phyloP scores from a whole-genome alignment of 1,140 invertebrate species.

The Drosophila eugracilis region DNA sequence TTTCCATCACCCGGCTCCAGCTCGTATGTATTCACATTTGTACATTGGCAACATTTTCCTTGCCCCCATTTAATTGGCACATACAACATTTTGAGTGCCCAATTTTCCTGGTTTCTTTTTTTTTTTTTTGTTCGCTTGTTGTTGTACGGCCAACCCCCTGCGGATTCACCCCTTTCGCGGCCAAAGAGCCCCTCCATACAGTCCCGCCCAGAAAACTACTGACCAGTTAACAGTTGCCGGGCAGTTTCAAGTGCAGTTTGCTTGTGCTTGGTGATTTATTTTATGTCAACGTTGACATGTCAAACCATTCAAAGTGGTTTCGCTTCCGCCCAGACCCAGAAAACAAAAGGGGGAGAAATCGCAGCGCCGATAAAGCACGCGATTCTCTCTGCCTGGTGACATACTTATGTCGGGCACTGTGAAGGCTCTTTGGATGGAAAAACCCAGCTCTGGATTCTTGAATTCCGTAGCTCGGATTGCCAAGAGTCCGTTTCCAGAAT shows the following conservation, averaged over 20 bases:
- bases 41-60: conserved; percentile 74
- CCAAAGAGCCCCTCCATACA: not conserved
- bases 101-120: conserved; percentile 49
- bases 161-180: conserved; percentile 31
- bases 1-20: not conserved
- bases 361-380: conserved; percentile 79
- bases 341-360: conserved; percentile 42
- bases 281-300: conserved; percentile 84
- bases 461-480: not conserved
- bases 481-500: conserved; percentile 11
- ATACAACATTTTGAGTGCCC: conserved; percentile 71
- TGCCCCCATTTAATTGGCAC: conserved; percentile 73
- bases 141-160: conserved; percentile 3
- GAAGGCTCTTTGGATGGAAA: conserved; percentile 21
- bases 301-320: conserved; percentile 84
- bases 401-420: conserved; percentile 53
- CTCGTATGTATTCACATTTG: conserved; percentile 62
- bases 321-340: conserved; percentile 65
- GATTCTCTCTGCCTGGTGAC: conserved; percentile 56
- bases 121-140: too few relatives aligned
- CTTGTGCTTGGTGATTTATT: conserved; percentile 78
- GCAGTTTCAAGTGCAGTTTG: conserved; percentile 74
- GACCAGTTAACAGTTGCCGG: conserved; percentile 54
- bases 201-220: conserved; percentile 38
- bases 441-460: conserved; percentile 4